These are phyloP conservation scores for Xenops minutus DNA, from an alignment of 2,797 vertebrate genomes.

Conservation along the genomic window DNA sequence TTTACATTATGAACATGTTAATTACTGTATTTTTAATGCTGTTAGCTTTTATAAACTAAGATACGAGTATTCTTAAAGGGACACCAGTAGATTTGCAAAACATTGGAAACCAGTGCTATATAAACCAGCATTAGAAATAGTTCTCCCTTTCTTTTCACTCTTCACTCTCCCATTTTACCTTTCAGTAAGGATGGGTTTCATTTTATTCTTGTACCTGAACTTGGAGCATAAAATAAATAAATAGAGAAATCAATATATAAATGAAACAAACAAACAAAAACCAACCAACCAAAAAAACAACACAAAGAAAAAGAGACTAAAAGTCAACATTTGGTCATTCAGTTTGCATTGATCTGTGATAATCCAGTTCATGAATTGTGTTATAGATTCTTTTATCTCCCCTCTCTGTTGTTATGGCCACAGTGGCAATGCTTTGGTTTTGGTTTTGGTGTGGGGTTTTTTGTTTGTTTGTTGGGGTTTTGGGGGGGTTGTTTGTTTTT, in stretches of 20 bases:
- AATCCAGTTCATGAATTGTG: neutral
- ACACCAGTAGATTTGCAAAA: neutral
- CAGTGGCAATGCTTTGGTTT: neutral
- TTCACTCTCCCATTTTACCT: neutral
- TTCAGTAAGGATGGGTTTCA: neutral
- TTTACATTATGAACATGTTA: constrained; percentile 49
- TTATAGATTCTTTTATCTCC: neutral
- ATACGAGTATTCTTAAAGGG: constrained; percentile 7
- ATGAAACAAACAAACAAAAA: neutral
- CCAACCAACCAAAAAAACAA: neutral
- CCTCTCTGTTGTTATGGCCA: fast-evolving
- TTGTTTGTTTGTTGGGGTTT: no score
- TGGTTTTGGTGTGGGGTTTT: no score
- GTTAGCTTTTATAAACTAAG: constrained; percentile 29
- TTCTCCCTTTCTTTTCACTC: neutral
- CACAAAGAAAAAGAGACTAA: neutral
- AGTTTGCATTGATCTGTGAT: neutral
- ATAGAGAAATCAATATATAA: neutral
- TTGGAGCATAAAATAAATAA: neutral
- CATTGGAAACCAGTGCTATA: fast-evolving
- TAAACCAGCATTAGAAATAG: neutral
- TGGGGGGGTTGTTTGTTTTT: no score
- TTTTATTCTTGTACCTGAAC: neutral
- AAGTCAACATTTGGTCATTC: neutral
- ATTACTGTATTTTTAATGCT: constrained; percentile 54